These are phyloP conservation scores for Nothocercus julius DNA, from an alignment of 2,113 vertebrate species.

Conservation along the genomic window DNA sequence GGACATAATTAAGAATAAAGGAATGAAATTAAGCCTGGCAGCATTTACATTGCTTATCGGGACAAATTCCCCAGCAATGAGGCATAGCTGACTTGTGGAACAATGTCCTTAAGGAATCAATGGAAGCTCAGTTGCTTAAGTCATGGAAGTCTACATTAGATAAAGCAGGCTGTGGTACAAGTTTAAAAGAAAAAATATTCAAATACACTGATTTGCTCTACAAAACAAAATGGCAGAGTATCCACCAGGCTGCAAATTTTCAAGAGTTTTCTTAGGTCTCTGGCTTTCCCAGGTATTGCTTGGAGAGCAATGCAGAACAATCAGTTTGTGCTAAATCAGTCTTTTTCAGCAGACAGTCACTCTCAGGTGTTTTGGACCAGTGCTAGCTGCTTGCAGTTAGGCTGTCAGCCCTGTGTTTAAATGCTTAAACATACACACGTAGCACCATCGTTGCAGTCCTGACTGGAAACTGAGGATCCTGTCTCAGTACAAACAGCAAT, in stretches of 20 bases:
- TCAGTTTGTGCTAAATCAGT: not conserved
- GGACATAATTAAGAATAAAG: not conserved
- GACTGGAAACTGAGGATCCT: not conserved
- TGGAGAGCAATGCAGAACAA: not conserved
- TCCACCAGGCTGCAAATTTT: not conserved
- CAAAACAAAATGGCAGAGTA: not conserved
- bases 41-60: slow-evolving; percentile 43
- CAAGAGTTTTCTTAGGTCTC: not conserved
- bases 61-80: slow-evolving; percentile 60
- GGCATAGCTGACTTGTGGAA: not conserved
- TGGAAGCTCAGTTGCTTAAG: not conserved
- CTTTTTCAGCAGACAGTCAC: not conserved
- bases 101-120: slow-evolving; percentile 19
- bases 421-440: not conserved
- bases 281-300: not conserved
- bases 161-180: slow-evolving; percentile 10
- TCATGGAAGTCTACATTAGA: not conserved
- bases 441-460: not conserved
- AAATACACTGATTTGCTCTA: not conserved
- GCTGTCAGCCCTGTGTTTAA: not conserved
- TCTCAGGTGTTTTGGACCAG: not conserved
- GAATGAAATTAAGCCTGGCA: slow-evolving; percentile 1
- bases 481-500: not conserved
- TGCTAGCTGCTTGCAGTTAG: not conserved
- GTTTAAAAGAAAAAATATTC: slow-evolving; percentile 16